phyloP scores from a whole-genome alignment of 2,797 vertebrate species.

The Acanthopagrus latus region DNA sequence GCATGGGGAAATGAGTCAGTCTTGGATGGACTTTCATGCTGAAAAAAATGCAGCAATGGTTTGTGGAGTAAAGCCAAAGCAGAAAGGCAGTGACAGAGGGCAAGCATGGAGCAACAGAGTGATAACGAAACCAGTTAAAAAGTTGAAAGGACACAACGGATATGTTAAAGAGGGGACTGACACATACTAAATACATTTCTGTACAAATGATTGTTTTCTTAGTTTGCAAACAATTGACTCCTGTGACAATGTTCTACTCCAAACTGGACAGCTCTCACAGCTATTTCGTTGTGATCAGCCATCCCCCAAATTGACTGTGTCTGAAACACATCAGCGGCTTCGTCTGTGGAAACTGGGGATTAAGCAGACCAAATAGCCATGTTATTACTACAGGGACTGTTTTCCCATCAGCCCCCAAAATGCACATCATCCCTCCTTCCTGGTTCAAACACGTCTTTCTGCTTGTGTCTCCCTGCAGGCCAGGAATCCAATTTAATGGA shows the following conservation, averaged over 20 bases:
- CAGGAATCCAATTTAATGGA: slow-evolving; percentile 86
- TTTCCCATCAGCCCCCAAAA: slow-evolving; percentile 68
- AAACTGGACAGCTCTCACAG: slow-evolving; percentile 57
- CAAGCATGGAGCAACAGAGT: slow-evolving; percentile 6
- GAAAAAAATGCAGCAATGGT: slow-evolving; percentile 36
- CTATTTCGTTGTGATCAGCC: slow-evolving; percentile 67
- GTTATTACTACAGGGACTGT: slow-evolving; percentile 75
- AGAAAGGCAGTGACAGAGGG: slow-evolving; percentile 32
- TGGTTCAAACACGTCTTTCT: slow-evolving; percentile 72
- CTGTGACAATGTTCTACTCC: slow-evolving; percentile 38
- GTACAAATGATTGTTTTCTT: slow-evolving; percentile 58
- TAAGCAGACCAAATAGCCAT: slow-evolving; percentile 78
- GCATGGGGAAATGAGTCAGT: slow-evolving; percentile 41
- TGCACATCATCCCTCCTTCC: slow-evolving; percentile 73
- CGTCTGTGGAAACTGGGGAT: slow-evolving; percentile 75
- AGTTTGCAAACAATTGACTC: slow-evolving; percentile 54
- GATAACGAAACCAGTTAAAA: slow-evolving; percentile 54
- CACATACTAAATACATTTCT: slow-evolving; percentile 36
- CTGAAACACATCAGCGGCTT: slow-evolving; percentile 78
- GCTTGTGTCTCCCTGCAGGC: slow-evolving; percentile 78
- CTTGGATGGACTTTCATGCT: slow-evolving; percentile 40
- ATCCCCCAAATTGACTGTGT: slow-evolving; percentile 76
- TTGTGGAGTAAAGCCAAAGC: slow-evolving; percentile 27
- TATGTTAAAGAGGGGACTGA: slow-evolving; percentile 18
- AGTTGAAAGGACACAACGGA: slow-evolving; percentile 32